Evolutionary conservation across 2,113 vertebrate species (phyloP).

Genomic region (Myotis brandtii): DNA sequence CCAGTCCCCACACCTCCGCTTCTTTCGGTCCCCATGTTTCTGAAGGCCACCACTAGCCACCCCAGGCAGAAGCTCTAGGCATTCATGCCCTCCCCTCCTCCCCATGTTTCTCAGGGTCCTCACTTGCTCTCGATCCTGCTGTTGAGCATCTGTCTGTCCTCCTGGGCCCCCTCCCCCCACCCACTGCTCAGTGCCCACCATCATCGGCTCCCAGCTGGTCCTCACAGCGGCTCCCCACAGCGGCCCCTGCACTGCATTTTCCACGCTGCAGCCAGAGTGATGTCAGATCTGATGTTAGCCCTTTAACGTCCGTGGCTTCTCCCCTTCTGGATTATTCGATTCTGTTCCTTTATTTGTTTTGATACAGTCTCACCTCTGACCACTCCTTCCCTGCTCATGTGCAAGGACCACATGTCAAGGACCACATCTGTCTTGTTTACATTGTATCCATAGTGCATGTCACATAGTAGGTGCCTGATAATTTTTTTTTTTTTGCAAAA

Average conservation of each 20-base stretch:
- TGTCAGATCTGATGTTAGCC: not conserved
- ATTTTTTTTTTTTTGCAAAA: not conserved
- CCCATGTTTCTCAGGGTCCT: accelerated
- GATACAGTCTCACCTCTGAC: not conserved
- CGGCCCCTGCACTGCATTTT: not conserved
- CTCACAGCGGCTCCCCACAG: not conserved
- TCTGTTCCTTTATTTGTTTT: not conserved
- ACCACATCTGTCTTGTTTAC: not conserved
- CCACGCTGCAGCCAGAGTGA: not conserved
- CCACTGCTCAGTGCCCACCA: not conserved
- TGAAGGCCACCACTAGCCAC: not conserved
- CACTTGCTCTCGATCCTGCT: not conserved
- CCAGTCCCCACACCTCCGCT: not conserved
- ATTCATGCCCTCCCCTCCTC: not conserved
- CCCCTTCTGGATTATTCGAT: not conserved
- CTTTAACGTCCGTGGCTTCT: not conserved
- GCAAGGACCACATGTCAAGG: not conserved
- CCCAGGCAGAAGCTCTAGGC: not conserved
- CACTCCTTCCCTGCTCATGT: not conserved
- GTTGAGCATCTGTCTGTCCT: not conserved
- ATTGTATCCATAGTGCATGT: not conserved
- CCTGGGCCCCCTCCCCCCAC: too few relatives aligned
- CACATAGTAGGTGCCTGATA: constrained; percentile 3
- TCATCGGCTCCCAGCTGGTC: not conserved
- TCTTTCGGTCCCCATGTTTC: not conserved